Evolutionary conservation across 2,888 invertebrate genomes (phyloP), one percentile per base, ranked within the genome.

Genomic region (Eumerus sabulonum): DNA sequence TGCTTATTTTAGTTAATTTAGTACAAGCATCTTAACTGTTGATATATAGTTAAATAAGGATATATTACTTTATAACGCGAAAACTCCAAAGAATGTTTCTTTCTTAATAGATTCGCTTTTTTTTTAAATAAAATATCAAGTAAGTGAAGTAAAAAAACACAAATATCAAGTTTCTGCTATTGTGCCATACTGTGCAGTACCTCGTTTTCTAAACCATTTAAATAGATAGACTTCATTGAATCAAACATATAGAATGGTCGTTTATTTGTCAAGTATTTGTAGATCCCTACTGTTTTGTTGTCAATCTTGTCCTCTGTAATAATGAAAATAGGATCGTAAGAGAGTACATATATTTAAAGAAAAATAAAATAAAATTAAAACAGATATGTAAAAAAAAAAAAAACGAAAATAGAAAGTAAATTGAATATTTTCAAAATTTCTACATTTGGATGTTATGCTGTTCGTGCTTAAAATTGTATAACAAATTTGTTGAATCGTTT

Each of bases 131-230:
- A 74, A 82, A 76, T 72, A 82, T n/a, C n/a, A n/a, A n/a, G n/a
- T n/a, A n/a, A n/a, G n/a, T n/a, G n/a, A 27, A 70, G 74, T 74
- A 64, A 68, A 79, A 74, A 79, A 79, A 79, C 79, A 79, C 79
- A 76, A 74, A 74, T 63, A 79, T 70, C 36, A 54, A 56, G 14
- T 14, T 60, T 54, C 47, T 57, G 62, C 71, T 77, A 72, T 83
- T 86, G 87, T 88, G 88, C 87, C 88, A 88, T 88, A 88, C 88
- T 88, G 88, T 89, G 89, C 89, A 89, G 89, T 89, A 89, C 89
- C 89, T 89, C 87, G 84, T 36, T 47, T 70, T 59, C 38, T 42
- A n/a, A 16, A 50, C 12, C 17, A 18, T 48, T 48, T 9, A n/a
- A 48, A 48, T n/a, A n/a, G n/a, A n/a, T n/a, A n/a, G n/a, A n/a